A percentile compares a stretch with the other conserved stretches of the same genome.
These are phyloP conservation scores for Manacus vitellinus DNA, from an alignment of 2,113 vertebrate species.

Conservation along the genomic window DNA sequence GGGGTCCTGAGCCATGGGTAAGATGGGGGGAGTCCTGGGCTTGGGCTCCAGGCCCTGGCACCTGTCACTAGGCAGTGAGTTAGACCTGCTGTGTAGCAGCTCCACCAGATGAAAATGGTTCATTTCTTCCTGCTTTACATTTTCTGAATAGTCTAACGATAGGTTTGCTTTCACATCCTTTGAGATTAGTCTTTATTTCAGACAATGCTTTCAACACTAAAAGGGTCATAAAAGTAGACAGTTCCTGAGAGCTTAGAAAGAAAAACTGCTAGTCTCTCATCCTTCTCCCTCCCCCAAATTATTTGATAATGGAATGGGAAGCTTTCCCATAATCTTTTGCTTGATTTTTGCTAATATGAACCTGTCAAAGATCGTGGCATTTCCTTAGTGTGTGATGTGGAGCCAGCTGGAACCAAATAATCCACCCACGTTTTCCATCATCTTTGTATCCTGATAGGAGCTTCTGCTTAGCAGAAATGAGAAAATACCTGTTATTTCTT, in stretches of 20 bases:
- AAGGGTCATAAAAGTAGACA: conserved; percentile 61
- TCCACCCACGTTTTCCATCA: conserved; percentile 38
- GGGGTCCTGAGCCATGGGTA: accelerated
- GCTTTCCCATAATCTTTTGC: conserved; percentile 52
- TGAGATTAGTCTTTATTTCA: conserved; percentile 59
- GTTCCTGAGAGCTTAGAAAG: conserved; percentile 51
- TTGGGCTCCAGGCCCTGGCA: neutral
- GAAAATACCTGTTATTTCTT: conserved; percentile 40
- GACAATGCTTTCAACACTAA: conserved; percentile 58
- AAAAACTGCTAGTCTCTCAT: conserved; percentile 36
- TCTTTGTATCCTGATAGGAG: conserved; percentile 29
- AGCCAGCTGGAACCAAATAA: conserved; percentile 60
- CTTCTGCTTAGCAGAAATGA: conserved; percentile 30
- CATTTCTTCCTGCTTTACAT: conserved; percentile 31
- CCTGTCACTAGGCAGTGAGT: neutral
- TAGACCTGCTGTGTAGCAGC: neutral
- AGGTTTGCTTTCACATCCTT: conserved; percentile 39
- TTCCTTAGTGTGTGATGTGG: conserved; percentile 43
- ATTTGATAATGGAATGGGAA: conserved; percentile 62
- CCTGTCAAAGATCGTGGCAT: conserved; percentile 50
- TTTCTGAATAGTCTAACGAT: conserved; percentile 26
- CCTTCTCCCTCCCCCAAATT: conserved; percentile 57
- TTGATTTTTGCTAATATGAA: conserved; percentile 63
- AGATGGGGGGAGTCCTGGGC: neutral
- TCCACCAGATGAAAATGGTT: neutral